Percentiles rank a stretch among this genome's conserved stretches.
These are phyloP conservation scores for Myotis vivesi DNA, from an alignment of 2,797 vertebrate species.

Conservation along the genomic window DNA sequence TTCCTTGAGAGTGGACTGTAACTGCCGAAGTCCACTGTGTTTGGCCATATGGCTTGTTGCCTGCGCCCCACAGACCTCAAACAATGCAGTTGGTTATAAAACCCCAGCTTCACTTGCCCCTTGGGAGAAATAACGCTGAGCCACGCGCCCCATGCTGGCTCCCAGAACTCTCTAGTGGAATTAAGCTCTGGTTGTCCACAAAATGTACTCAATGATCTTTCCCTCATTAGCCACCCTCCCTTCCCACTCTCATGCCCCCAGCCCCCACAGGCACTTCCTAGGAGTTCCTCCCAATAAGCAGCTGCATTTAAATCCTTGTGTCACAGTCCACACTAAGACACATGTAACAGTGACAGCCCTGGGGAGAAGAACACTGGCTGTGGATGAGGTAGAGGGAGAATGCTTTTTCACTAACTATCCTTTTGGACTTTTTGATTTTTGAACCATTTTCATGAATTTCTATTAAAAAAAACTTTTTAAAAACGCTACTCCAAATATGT, in stretches of 20 bases:
- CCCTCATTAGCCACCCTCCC: background rate
- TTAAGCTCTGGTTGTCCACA: background rate
- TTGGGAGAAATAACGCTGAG: slow-evolving; percentile 9
- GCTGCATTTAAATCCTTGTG: background rate
- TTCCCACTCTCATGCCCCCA: background rate
- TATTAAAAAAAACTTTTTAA: background rate
- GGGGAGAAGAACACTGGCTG: background rate
- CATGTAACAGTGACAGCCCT: background rate
- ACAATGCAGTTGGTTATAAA: slow-evolving; percentile 30
- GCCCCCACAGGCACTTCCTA: background rate
- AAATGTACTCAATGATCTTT: background rate
- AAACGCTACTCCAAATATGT: background rate
- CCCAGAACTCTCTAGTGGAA: background rate
- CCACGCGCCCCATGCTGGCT: background rate
- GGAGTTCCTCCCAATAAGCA: background rate
- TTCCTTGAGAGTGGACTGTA: background rate
- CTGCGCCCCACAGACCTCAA: background rate
- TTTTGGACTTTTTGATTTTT: background rate
- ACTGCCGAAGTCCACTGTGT: background rate
- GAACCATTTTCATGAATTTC: background rate
- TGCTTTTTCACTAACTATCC: background rate
- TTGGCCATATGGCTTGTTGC: background rate
- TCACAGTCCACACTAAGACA: background rate
- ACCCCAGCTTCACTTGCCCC: slow-evolving; percentile 25
- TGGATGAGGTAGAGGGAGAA: background rate